Conservation (phyloP, 2,797 vertebrate species). For the Sebastiscus albofasciatus region DNA sequence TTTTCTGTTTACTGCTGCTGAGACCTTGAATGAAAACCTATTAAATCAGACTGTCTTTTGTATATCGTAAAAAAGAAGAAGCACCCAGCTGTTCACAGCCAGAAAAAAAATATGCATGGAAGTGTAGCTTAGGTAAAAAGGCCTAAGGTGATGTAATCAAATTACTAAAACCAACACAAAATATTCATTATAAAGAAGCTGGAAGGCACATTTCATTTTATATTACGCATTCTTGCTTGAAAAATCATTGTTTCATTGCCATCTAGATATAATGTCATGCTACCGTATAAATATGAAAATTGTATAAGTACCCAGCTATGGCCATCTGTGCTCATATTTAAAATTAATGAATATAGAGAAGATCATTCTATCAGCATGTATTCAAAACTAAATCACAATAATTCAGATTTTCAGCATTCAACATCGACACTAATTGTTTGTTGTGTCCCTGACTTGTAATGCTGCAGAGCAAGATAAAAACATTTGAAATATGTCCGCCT, state of each 20-base stretch:
- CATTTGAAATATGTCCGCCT: background rate
- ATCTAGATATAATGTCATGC: background rate
- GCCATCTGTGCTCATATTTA: background rate
- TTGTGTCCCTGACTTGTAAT: background rate
- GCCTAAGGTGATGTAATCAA: background rate
- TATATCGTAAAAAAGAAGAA: background rate
- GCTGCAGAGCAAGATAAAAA: background rate
- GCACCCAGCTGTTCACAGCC: background rate
- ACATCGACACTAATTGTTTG: background rate
- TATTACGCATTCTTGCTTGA: background rate
- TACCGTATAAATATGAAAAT: background rate
- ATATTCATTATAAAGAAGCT: background rate
- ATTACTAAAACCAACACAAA: background rate
- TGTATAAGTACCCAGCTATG: background rate
- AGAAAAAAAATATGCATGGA: background rate
- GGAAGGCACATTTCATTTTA: background rate
- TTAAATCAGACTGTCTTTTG: background rate
- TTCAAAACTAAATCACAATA: background rate
- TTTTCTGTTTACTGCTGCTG: background rate
- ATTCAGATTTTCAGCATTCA: background rate
- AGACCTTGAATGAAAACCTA: background rate
- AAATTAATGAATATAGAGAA: background rate
- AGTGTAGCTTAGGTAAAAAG: background rate
- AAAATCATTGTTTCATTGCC: background rate
- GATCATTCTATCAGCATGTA: background rate